These are phyloP conservation scores for Aurelia aurita DNA, from an alignment of 30 jellyfish, hydroid and myxozoan species.

Conservation along the genomic window DNA sequence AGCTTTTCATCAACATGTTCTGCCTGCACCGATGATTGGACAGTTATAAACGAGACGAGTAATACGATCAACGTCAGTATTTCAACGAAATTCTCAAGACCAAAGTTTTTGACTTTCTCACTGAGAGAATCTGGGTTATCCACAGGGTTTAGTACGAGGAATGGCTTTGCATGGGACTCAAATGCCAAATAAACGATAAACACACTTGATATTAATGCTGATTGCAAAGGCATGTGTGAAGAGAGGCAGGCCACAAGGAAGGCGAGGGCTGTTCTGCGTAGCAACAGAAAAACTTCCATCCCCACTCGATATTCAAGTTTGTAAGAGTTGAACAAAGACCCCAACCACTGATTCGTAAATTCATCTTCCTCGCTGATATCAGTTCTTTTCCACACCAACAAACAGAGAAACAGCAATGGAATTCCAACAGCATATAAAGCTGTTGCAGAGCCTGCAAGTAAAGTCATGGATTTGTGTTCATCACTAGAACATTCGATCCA, in stretches of 20 bases:
- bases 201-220: constrained; percentile 28
- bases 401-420: constrained; percentile 39
- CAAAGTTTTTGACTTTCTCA: neutral
- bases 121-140: neutral
- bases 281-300: constrained; percentile 55
- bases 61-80: constrained; percentile 36
- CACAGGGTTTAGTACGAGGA: neutral
- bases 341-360: constrained; percentile 50
- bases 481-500: constrained; percentile 53
- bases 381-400: constrained; percentile 40
- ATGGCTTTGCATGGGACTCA: constrained; percentile 68
- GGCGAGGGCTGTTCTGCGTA: constrained; percentile 61
- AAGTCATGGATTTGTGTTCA: neutral
- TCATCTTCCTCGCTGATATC: constrained; percentile 23
- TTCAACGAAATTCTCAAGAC: constrained; percentile 62
- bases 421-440: constrained; percentile 62
- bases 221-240: constrained; percentile 14
- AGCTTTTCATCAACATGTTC: constrained; percentile 8
- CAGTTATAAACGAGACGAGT: constrained; percentile 36
- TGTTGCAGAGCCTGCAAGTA: constrained; percentile 9
- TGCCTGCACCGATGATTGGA: constrained; percentile 23
- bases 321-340: constrained; percentile 59
- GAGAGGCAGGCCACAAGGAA: constrained; percentile 30
- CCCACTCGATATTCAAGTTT: constrained; percentile 36
- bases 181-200: constrained; percentile 38